Evolutionary conservation across 2,113 vertebrate species (phyloP).

Genomic region (Platanista minor): DNA sequence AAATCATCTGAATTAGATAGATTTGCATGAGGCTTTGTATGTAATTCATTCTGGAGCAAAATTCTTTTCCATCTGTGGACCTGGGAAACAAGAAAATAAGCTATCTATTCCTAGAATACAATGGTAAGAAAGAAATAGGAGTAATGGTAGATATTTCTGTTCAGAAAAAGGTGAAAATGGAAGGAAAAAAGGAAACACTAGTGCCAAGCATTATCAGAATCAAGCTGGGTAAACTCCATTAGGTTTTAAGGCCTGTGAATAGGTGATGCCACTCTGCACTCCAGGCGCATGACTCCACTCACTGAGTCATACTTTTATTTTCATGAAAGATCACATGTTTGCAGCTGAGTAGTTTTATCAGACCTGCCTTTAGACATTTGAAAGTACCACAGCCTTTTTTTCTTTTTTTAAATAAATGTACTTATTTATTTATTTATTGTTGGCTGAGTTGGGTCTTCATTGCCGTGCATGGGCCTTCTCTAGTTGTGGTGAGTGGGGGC

Average conservation of each 20-base stretch:
- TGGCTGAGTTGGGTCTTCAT: no score
- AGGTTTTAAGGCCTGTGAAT: neutral
- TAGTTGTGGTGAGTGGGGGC: no score
- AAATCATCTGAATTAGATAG: neutral
- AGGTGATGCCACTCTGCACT: accelerated
- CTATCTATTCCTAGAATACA: neutral
- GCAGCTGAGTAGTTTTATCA: neutral
- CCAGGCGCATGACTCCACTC: neutral
- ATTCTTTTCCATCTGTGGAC: neutral
- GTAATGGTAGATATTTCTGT: no score
- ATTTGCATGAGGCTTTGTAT: neutral
- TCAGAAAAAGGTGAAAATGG: neutral
- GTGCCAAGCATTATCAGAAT: neutral
- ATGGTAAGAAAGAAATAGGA: neutral
- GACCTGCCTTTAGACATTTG: neutral
- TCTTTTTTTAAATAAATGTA: no score
- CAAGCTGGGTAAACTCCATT: neutral
- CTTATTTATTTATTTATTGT: no score
- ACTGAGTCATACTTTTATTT: neutral
- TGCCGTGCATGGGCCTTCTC: no score
- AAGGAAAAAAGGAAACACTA: neutral
- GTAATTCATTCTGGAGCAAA: neutral
- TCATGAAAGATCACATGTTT: neutral
- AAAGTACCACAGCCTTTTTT: neutral
- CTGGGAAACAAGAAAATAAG: neutral